Evolutionary conservation across 2,888 invertebrate genomes (phyloP), one percentile per base, ranked within the genome.

Genomic region (Microdon myrmicae): DNA sequence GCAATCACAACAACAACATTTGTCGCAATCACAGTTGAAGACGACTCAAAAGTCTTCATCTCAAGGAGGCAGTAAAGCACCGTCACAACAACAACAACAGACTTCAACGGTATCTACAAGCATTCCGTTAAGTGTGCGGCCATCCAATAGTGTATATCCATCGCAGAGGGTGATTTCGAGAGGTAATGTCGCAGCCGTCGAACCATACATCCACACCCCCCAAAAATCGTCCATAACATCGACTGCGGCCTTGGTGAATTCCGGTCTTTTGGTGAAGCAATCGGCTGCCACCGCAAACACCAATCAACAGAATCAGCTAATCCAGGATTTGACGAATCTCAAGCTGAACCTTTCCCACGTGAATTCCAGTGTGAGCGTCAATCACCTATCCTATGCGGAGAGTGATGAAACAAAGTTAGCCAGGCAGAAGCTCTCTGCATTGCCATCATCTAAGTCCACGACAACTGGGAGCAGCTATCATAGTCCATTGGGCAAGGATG

Each of bases 181-280:
- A 37, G 90, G 90, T 45, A 92, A 93, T 79, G 88, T 93, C 59
- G 92, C 92, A 10, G 92, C 92, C 32, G 90, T 93, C 23, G 92
- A 92, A 75, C 92, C 92, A 3, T 93, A 91, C 77, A 91, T 92
- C 73, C 92, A 92, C 73, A 89, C 92, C 72, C 92, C 92, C 44
- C 85, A 86, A 35, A 79, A 81, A 67, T 74, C 78, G 67, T 83
- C 85, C 23, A 83, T 83, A 67, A 77, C 78, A 4, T 69, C 72
- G 34, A 75, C 78, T 8, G 71, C 77, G 5, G 47, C 69, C n/a
- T 83, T 83, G 68, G 77, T 77, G 49, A 75, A 72, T n/a, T 82
- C 72, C 2, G 72, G 61, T 16, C 75, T 73, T 39, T 70, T 77
- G 51, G 49, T 73, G 31, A 78, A 78, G 38, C 77, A 77, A 68